Evolutionary conservation across 2,113 vertebrate species (phyloP), one percentile per base, ranked within the genome.

Genomic region (Origma solitaria): DNA sequence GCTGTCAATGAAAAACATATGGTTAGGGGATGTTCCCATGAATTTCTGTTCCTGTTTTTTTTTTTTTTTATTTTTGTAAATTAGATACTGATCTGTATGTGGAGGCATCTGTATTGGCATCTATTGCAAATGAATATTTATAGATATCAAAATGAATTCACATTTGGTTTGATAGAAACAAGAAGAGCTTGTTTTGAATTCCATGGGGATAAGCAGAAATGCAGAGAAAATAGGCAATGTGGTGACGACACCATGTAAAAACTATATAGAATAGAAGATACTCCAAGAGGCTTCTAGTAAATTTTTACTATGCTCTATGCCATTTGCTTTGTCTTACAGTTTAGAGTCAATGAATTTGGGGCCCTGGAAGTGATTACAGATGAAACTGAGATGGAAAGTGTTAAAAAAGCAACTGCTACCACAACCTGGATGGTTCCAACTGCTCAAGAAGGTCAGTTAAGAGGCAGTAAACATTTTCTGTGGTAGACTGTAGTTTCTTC

Each of bases 341-440:
- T 99, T 90, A 98, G 99, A 82, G 99, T 99, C 96, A 99, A 99
- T 84, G 99, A 99, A 94, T 99, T 99, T 96, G 99, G 99, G 87
- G 99, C 99, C 33, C 96, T 99, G 92, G 99, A 99, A 98, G 99
- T 99, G 50, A 99, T 99, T 91, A 99, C 99, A 50, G 99, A 99
- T 95, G 99, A 99, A 95, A 98, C 96, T 47, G 99, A 99, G 61
- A 98, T 98, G 95, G 98, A 99, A 92, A 98, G 95, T 87, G 98
- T 98, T 73, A 98, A 98, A 88, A 99, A 98, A 77, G 98, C 98
- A 47, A 98, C 98, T 10, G 98, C 98, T 70, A 98, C 98, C 44
- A 99, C 98, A 68, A 99, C 98, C 7, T 99, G 98, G 98, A 98
- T 98, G 97, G 98, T 99, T 37, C 98, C 98, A 49, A 99, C 98